These are phyloP conservation scores for Sinocyclocheilus grahami DNA, from an alignment of 2,113 vertebrate species.

Conservation along the genomic window DNA sequence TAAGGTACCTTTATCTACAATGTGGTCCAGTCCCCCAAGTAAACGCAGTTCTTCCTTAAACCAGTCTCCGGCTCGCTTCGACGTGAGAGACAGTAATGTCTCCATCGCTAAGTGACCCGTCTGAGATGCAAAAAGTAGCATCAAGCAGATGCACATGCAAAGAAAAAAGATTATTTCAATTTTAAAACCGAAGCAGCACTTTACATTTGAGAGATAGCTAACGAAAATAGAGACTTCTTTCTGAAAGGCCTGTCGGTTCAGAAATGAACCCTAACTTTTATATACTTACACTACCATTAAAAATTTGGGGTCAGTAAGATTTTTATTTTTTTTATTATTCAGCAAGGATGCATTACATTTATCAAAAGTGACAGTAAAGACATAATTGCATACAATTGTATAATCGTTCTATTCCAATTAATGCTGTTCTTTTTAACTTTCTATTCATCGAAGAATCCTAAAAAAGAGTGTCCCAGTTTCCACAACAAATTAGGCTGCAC, in stretches of 20 bases:
- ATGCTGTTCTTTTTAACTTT: too few species aligned
- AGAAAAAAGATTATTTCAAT: neutral
- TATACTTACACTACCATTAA: too few species aligned
- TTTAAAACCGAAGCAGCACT: neutral
- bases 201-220: neutral
- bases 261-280: neutral
- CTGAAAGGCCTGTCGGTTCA: neutral
- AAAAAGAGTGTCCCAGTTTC: too few species aligned
- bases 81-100: slow-evolving; percentile 92
- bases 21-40: slow-evolving; percentile 95
- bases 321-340: too few species aligned
- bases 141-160: neutral
- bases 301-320: too few species aligned
- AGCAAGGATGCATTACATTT: too few species aligned
- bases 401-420: too few species aligned
- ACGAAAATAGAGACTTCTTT: neutral
- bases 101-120: slow-evolving; percentile 98
- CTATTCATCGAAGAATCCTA: too few species aligned
- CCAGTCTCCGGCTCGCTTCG: slow-evolving; percentile 97
- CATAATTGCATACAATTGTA: too few species aligned
- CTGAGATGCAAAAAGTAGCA: slow-evolving; percentile 68
- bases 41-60: slow-evolving; percentile 98
- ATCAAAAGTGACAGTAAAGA: too few species aligned
- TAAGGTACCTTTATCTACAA: slow-evolving; percentile 94
- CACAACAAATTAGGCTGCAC: too few species aligned